phyloP scores from a whole-genome alignment of 1,140 invertebrate species.

The Drosophila subobscura region DNA sequence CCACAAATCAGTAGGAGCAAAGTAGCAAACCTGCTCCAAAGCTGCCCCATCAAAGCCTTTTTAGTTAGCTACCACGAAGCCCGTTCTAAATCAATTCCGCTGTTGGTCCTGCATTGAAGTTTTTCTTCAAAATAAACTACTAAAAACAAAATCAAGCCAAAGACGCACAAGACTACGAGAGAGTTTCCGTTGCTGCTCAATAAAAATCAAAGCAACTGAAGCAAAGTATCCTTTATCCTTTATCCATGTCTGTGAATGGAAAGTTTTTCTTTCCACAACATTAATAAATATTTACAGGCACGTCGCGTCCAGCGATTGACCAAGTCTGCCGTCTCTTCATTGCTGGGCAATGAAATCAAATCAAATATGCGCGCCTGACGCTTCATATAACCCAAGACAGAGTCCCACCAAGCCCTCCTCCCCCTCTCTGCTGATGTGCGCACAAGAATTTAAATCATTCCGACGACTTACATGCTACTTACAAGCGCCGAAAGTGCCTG shows the following conservation, averaged over 20 bases:
- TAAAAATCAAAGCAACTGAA: conserved; percentile 70
- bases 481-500: conserved; percentile 76
- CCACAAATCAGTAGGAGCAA: too few relatives aligned
- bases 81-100: too few relatives aligned
- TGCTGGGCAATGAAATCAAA: conserved; percentile 74
- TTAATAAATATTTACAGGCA: conserved; percentile 82
- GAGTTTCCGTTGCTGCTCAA: conserved; percentile 24
- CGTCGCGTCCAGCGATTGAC: conserved; percentile 55
- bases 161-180: not conserved
- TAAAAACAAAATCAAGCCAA: not conserved
- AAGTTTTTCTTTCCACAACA: conserved; percentile 59
- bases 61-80: too few relatives aligned
- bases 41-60: too few relatives aligned
- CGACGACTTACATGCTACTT: conserved; percentile 73
- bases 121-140: too few relatives aligned
- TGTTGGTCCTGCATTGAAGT: too few relatives aligned
- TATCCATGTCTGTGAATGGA: conserved; percentile 17
- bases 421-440: conserved; percentile 43
- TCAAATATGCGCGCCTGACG: conserved; percentile 78
- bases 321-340: conserved; percentile 26
- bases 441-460: conserved; percentile 80
- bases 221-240: conserved; percentile 14
- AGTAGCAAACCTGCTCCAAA: too few relatives aligned
- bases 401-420: conserved; percentile 26
- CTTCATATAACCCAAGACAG: conserved; percentile 49